Conservation (phyloP, 2,797 vertebrate species). For the Anniella stebbinsi region DNA sequence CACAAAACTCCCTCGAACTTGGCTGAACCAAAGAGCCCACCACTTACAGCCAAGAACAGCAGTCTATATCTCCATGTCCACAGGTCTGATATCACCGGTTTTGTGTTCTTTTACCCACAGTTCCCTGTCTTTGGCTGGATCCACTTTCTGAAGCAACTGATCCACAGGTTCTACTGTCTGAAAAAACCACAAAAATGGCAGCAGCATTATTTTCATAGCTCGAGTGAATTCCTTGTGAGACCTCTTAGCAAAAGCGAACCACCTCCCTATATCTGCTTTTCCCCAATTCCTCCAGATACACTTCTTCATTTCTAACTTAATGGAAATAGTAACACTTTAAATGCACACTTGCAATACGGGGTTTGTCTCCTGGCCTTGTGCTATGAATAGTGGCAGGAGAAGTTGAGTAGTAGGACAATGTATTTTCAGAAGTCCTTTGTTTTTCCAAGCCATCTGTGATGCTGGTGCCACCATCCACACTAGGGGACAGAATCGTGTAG, state of each 20-base stretch:
- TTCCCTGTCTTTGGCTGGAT: constrained; percentile 93
- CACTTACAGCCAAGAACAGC: constrained; percentile 9
- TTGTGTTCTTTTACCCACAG: constrained; percentile 96
- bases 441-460: neutral
- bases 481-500: neutral
- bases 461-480: neutral
- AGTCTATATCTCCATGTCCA: constrained; percentile 94
- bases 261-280: neutral
- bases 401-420: neutral
- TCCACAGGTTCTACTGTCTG: constrained; percentile 98
- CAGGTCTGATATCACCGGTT: constrained; percentile 93
- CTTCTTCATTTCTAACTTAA: neutral
- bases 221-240: neutral
- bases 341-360: neutral
- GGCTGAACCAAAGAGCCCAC: constrained; percentile 63
- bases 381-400: neutral
- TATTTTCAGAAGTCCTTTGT: neutral
- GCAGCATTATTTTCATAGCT: constrained; percentile 3
- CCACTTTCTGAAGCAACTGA: constrained; percentile 94
- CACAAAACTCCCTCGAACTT: constrained; percentile 49
- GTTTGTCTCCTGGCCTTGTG: neutral
- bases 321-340: neutral
- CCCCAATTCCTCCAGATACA: neutral
- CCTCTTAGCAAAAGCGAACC: neutral
- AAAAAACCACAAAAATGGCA: constrained; percentile 70